Conservation (phyloP, 2,113 vertebrate genomes). For the Indicator maculatus region DNA sequence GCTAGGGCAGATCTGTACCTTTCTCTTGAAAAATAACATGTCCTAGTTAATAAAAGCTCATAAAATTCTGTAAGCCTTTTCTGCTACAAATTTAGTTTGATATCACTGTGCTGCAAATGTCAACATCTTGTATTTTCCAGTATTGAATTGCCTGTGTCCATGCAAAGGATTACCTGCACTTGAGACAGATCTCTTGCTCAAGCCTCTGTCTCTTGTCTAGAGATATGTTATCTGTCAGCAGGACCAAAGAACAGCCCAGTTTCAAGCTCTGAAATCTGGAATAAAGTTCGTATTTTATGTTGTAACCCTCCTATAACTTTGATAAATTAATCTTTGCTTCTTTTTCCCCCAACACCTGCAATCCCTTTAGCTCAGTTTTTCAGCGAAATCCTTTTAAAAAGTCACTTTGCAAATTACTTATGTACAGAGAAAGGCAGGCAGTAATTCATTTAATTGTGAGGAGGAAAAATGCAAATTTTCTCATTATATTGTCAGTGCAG, state of each 20-base stretch:
- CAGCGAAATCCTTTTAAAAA: neutral
- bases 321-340: neutral
- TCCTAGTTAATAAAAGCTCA: neutral
- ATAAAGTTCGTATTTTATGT: neutral
- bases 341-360: neutral
- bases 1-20: neutral
- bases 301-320: neutral
- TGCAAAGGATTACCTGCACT: neutral
- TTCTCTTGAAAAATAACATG: neutral
- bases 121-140: neutral
- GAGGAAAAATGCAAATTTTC: neutral
- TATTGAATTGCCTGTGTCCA: neutral
- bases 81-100: neutral
- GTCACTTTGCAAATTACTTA: neutral
- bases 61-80: neutral
- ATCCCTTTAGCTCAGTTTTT: neutral
- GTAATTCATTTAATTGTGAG: neutral
- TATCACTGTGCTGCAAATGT: neutral
- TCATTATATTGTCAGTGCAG: neutral
- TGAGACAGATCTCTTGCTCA: neutral
- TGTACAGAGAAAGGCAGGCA: neutral
- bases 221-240: neutral
- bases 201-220: neutral
- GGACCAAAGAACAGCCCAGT: neutral
- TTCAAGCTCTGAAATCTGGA: neutral